Evolutionary conservation across 2,797 vertebrate species (phyloP), one percentile per base, ranked within the genome.

Genomic region (Eremophila alpestris): DNA sequence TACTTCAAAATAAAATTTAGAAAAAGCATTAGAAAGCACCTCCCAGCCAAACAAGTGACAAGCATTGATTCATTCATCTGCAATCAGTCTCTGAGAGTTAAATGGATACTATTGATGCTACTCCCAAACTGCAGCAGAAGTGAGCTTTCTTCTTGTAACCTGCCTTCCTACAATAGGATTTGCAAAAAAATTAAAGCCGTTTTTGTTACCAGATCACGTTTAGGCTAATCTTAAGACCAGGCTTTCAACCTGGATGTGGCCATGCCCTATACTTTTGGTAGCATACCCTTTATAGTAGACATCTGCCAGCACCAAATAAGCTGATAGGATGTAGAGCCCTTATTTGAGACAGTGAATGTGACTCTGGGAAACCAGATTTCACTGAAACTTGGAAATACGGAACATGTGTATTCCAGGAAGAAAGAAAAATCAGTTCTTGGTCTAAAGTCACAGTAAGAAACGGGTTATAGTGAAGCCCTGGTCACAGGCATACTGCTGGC

Each of bases 391-490:
- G 5, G 26, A 21, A 78, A 83, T 32, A 22, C 32, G 48, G 40
- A 73, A 13, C 23, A 77, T 51, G 11, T 26, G 1, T 40, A 23
- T 79, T 88, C 48, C 13, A 60, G 32, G 24, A 70, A 78, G 30
- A 68, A 68, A 10, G 16, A 5, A 45, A 8, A 65, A 59, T n/a
- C 59, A 41, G 18, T 5, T 79, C 67, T 75, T 62, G 5, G 38
- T 87, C 29, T 56, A 41, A 55, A 87, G 43, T 73, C 83, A 34
- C 30, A 36, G 16, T 56, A 32, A 87, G 54, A 84, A 76, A 55
- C 13, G 3, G 4, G 23, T 55, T 88, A 65, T 24, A 68, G 11
- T 0, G 0, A 55, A 86, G 10, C 14, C 48, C 6, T 54, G 11
- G 13, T 83, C 46, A 92, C 34, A 93, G 8, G 20, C 3, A 10